phyloP scores from a whole-genome alignment of 2,888 invertebrate species.

The Melieria crassipennis region DNA sequence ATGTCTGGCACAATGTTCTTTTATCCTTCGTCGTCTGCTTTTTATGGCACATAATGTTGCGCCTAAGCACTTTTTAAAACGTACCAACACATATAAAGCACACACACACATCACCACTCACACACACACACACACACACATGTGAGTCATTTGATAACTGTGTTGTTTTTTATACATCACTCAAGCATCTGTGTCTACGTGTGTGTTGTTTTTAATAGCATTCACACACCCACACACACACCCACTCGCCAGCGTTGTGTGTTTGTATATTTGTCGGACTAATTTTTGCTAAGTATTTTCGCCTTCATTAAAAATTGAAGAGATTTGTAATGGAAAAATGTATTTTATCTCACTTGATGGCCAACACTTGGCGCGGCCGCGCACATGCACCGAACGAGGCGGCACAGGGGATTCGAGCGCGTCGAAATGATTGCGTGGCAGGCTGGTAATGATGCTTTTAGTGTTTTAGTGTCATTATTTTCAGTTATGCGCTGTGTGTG shows the following conservation, averaged over 20 bases:
- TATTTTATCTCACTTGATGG: not conserved
- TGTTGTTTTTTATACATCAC: not conserved
- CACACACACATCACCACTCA: not conserved
- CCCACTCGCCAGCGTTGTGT: not conserved
- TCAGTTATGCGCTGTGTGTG: too few relatives aligned
- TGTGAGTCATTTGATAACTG: constrained; percentile 4
- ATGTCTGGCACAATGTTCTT: constrained; percentile 13
- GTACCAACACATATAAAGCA: constrained; percentile 5
- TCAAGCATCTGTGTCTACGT: not conserved
- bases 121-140: not conserved
- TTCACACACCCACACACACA: not conserved
- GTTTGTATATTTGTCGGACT: not conserved
- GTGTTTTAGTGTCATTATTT: too few relatives aligned
- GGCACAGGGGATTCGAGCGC: too few relatives aligned
- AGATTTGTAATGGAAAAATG: constrained; percentile 15
- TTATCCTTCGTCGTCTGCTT: constrained; percentile 19
- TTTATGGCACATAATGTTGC: constrained; percentile 19
- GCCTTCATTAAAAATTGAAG: constrained; percentile 20
- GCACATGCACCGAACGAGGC: too few relatives aligned
- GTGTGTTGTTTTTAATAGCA: constrained; percentile 7
- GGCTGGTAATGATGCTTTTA: too few relatives aligned
- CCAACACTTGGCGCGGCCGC: too few relatives aligned
- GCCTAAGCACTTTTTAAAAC: constrained; percentile 25
- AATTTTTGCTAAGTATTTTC: constrained; percentile 15
- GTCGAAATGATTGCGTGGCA: too few relatives aligned